Evolutionary conservation across 1,140 invertebrate genomes (phyloP), one percentile per base, ranked within the genome.

Genomic region (Drosophila mojavensis): DNA sequence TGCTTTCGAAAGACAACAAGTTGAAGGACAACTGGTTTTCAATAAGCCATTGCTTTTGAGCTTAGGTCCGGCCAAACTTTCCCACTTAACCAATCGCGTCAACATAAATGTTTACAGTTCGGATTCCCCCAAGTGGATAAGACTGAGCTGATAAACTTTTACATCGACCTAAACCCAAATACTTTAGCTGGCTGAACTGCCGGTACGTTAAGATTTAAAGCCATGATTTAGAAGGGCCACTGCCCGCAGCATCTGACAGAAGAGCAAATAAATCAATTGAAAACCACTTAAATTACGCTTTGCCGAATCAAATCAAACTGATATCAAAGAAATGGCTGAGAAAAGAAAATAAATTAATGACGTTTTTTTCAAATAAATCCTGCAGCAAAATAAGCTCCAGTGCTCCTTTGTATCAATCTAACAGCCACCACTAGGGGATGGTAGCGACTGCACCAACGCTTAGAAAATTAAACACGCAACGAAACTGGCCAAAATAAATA

Each of bases 181-280:
- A 10, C 28, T 55, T 36, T 15, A 54, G 28, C 51, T 11, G 5
- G 0, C n/a, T 15, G 28, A 17, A 36, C 17, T 36, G 30, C 2
- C n/a, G 3, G 28, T 33, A 1, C 28, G 28, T 36, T 48, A 7
- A 41, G 20, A n/a, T 43, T 58, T 62, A 61, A 69, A 53, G 53
- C 65, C 36, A 68, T 41, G 67, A 62, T 45, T 20, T 33, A 33
- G 53, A 45, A 30, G 17, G 17, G 7, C 33, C 36, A 28, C 28
- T 24, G 48, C 11, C 17, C 24, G 36, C 30, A 26, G 33, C 61
- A n/a, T 24, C 36, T 56, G 56, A 68, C 56, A 67, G 54, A 67
- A 54, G 41, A 54, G 54, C 28, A 68, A 77, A 77, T 77, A 77
- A 77, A 77, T 77, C 75, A 77, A 68, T 74, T 68, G 69, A 68